These are phyloP conservation scores for Monoplex corrugatus DNA, from an alignment of 2,888 invertebrate genomes.

Conservation along the genomic window DNA sequence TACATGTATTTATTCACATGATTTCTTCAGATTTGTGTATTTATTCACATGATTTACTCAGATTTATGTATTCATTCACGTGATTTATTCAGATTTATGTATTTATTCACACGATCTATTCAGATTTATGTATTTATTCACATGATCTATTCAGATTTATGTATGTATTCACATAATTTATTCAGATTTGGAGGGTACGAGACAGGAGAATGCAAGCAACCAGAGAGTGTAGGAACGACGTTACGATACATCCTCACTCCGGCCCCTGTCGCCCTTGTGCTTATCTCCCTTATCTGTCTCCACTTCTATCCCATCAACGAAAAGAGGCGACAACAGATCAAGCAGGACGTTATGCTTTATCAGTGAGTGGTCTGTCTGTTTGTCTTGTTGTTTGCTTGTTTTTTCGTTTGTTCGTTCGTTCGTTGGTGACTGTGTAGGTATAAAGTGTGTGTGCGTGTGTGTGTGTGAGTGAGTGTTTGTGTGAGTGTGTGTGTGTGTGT, in stretches of 20 bases:
- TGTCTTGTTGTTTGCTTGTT: neutral
- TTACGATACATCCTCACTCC: slow-evolving; percentile 72
- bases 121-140: too few relatives aligned
- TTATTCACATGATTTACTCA: too few relatives aligned
- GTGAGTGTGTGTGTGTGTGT: slow-evolving; percentile 31
- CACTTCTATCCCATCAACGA: slow-evolving; percentile 76
- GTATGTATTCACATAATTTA: too few relatives aligned
- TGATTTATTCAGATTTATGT: too few relatives aligned
- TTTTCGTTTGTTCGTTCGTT: neutral
- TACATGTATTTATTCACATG: too few relatives aligned
- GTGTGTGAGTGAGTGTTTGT: neutral
- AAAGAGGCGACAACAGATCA: slow-evolving; percentile 62
- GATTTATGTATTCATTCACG: too few relatives aligned
- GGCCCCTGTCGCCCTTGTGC: slow-evolving; percentile 69
- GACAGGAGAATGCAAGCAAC: slow-evolving; percentile 72
- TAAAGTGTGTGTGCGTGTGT: neutral
- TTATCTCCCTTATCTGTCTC: slow-evolving; percentile 71
- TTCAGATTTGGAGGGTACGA: slow-evolving; percentile 73
- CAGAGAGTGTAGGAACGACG: slow-evolving; percentile 71
- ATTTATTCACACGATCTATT: too few relatives aligned
- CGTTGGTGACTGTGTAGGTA: too few relatives aligned
- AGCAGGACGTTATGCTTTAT: slow-evolving; percentile 59
- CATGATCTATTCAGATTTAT: too few relatives aligned
- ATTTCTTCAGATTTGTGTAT: too few relatives aligned
- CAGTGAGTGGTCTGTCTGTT: slow-evolving; percentile 50